phyloP scores from a whole-genome alignment of 2,797 vertebrate species.

The Eulemur albifrons region DNA sequence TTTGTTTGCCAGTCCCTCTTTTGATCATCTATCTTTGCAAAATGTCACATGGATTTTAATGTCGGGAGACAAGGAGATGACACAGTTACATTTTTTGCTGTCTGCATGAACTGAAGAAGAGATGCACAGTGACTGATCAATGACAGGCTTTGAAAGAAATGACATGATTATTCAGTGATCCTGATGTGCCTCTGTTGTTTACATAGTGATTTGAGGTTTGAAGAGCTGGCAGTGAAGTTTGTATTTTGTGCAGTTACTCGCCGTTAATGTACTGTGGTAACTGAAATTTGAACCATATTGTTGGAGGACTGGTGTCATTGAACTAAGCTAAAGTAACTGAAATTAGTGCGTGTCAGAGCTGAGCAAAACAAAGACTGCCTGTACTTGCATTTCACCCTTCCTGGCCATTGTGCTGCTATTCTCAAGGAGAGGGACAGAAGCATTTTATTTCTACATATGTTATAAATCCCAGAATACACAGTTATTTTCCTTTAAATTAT shows the following conservation, averaged over 20 bases:
- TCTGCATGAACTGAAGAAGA: not conserved
- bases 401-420: not conserved
- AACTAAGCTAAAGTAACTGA: not conserved
- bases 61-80: not conserved
- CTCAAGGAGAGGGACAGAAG: not conserved
- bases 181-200: not conserved
- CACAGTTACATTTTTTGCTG: not conserved
- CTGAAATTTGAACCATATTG: not conserved
- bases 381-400: not conserved
- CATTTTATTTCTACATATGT: not conserved
- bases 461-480: not conserved
- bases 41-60: not conserved
- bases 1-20: not conserved
- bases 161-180: not conserved
- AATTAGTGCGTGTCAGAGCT: not conserved
- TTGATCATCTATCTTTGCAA: not conserved
- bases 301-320: not conserved
- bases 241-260: not conserved
- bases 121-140: not conserved
- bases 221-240: not conserved
- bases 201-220: not conserved
- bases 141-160: not conserved
- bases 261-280: not conserved
- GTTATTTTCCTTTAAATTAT: not conserved
- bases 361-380: not conserved